Evolutionary conservation across 2,888 invertebrate species (phyloP).

Genomic region (Andrena minutula): DNA sequence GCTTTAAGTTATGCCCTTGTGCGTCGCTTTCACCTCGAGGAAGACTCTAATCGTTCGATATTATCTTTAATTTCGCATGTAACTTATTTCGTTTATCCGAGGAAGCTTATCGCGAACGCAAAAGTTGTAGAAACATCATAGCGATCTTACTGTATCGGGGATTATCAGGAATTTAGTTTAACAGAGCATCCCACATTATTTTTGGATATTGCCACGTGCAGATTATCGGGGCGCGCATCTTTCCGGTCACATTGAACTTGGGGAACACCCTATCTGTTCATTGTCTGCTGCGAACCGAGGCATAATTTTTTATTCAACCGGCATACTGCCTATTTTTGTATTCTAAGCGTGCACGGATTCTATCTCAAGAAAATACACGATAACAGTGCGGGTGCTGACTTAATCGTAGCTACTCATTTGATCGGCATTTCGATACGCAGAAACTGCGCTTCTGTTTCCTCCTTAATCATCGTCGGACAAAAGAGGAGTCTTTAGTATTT

Average conservation of each 20-base stretch:
- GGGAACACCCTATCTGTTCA: constrained; percentile 38
- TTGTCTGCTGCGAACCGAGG: constrained; percentile 23
- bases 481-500: neutral
- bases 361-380: constrained; percentile 24
- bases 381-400: constrained; percentile 31
- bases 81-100: neutral
- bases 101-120: neutral
- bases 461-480: neutral
- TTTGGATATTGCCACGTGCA: neutral
- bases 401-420: constrained; percentile 48
- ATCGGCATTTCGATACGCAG: constrained; percentile 20
- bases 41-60: neutral
- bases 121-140: neutral
- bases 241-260: constrained; percentile 56
- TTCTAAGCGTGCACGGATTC: constrained; percentile 51
- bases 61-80: neutral
- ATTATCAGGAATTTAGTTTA: constrained; percentile 1
- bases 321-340: constrained; percentile 39
- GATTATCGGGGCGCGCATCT: neutral
- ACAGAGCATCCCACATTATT: neutral
- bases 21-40: neutral
- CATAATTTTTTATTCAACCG: constrained; percentile 45
- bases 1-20: neutral
- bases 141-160: neutral
- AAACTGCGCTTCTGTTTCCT: constrained; percentile 12